These are phyloP conservation scores for Dasypolia templi DNA, from an alignment of 2,888 invertebrate genomes.

Conservation along the genomic window DNA sequence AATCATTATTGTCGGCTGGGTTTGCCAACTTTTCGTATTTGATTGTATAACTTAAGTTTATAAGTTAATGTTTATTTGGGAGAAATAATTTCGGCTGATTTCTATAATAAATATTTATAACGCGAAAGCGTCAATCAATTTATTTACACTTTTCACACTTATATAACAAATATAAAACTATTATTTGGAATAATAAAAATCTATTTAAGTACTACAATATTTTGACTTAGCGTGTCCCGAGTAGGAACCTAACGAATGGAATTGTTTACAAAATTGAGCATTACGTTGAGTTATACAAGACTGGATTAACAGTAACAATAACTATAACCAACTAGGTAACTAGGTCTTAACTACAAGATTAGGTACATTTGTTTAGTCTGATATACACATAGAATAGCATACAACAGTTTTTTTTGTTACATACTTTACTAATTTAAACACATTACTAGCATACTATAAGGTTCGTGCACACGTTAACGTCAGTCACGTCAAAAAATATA, in stretches of 20 bases:
- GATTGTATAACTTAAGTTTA: conserved; percentile 84
- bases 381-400: conserved; percentile 23
- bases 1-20: conserved; percentile 64
- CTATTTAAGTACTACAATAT: conserved; percentile 66
- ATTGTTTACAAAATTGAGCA: conserved; percentile 66
- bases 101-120: conserved; percentile 87
- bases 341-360: conserved; percentile 30
- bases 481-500: too few species aligned
- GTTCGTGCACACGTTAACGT: too few species aligned
- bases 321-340: conserved; percentile 22
- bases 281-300: conserved; percentile 49
- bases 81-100: conserved; percentile 88
- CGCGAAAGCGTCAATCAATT: conserved; percentile 78
- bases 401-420: conserved; percentile 27
- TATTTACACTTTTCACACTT: conserved; percentile 69
- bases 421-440: conserved; percentile 4
- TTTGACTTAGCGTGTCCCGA: conserved; percentile 61
- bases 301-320: conserved; percentile 4
- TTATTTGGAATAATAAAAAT: conserved; percentile 69
- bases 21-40: conserved; percentile 76
- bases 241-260: conserved; percentile 35
- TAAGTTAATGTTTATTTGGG: conserved; percentile 87
- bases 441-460: conserved; percentile 4
- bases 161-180: conserved; percentile 62
- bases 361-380: conserved; percentile 25